Evolutionary conservation across 1,140 invertebrate species (phyloP), one percentile per base, ranked within the genome.

Genomic region (Procambarus clarkii): DNA sequence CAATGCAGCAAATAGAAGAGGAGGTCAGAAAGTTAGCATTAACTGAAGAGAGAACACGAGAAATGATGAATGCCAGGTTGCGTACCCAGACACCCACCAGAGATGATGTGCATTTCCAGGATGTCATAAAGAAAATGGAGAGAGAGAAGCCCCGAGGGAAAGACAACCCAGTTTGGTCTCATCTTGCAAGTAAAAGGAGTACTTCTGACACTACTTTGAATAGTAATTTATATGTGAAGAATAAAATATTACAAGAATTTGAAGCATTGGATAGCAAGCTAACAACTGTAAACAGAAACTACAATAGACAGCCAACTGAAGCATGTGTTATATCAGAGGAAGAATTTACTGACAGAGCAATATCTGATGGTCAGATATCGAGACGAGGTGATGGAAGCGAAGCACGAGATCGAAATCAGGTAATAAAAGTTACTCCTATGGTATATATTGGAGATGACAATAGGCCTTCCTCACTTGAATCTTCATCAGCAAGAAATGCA

Each of bases 361-460:
- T 79, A n/a, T 79, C 82, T 60, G 76, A 91, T 9, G 71, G 71
- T 34, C 89, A 80, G 45, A 79, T 85, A 79, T 85, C 83, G 58
- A 77, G 89, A 50, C 81, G 64, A 50, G 89, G 89, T 50, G 89
- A 91, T 86, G 89, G 89, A 64, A 78, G 82, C 15, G 89, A 91
- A 64, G 48, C 76, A 48, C 64, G 83, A 18, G 89, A 91, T n/a
- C 44, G 34, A 58, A 91, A 44, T 48, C 89, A 91, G 46, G 18
- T 18, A 48, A 60, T 5, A 46, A 80, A 60, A 64, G 54, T 71
- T 71, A 0, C 8, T 46, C 9, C 74, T 3, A 4, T 46, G 21
- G 4, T 50, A 81, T 2, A 44, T 18, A 58, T 13, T 21, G 58
- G 50, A 54, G 34, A 74, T 54, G 60, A 24, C 45, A 24, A n/a